Base-by-base conservation (phyloP, 2,113 vertebrate genomes). In the Aythya baeri region DNA sequence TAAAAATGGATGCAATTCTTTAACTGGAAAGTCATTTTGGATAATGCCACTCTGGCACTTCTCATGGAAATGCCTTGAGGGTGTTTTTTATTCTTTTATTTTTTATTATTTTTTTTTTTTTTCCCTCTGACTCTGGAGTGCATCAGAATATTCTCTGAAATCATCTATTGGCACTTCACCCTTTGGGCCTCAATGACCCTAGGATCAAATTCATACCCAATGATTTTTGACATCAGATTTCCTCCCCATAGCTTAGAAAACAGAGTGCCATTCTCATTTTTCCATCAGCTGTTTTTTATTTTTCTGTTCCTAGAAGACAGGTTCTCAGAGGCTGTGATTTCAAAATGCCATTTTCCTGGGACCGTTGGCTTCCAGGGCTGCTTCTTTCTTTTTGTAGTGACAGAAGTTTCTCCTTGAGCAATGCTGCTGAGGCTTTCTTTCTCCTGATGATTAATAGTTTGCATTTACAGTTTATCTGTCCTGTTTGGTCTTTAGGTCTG, bases 221-320 rank as follows among this genome's bases (percentile, higher is more conserved):
- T 4, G 46, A 26, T 25, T 36, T 89, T 91, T 89, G 79, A 55
- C 52, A 23, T 46, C 63, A 59, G 22, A 83, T 86, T 88, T 91
- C 68, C 32, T 91, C 74, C 65, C 63, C 7, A 1, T 27, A 93
- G 20, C 26, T 88, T 55, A 72, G 52, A 49, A 89, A 96, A 93
- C 63, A 52, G 80, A 91, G 77, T 29, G 3, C 13, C 34, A 21
- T 59, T 81, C 67, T 81, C 1, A 7, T 9, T 83, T 75, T 89
- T 89, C 43, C 61, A 70, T 94, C 76, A 94, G 36, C 59, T 71
- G 20, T 27, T 72, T 94, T 74, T 83, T 59, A 38, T 88, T 79
- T 88, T 63, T 43, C 21, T 31, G 26, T 96, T 95, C 93, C 75
- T 95, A 70, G 87, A 94, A 94, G 76, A 73, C 75, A 80, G 41